phyloP scores from a whole-genome alignment of 1,140 invertebrate species.

The Acromyrmex heyeri region DNA sequence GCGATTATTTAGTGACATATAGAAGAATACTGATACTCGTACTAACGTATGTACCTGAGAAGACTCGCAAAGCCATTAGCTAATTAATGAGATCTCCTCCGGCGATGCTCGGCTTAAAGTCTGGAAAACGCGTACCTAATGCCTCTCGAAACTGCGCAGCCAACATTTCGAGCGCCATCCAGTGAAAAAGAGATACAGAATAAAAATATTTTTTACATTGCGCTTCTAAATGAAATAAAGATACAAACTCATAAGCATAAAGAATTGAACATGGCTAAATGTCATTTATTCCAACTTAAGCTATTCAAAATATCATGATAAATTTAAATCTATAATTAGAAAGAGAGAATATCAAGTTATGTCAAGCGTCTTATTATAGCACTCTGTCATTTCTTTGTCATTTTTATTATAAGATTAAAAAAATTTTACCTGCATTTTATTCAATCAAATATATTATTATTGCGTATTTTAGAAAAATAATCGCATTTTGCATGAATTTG shows the following conservation, averaged over 20 bases:
- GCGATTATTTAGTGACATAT: neutral
- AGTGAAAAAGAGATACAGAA: conserved; percentile 19
- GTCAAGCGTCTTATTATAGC: neutral
- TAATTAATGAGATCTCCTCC: conserved; percentile 70
- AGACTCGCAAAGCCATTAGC: conserved; percentile 59
- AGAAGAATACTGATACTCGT: conserved; percentile 26
- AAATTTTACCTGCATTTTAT: too few relatives aligned
- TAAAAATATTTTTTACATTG: conserved; percentile 39
- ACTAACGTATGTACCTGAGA: conserved; percentile 6
- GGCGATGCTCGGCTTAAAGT: conserved; percentile 56
- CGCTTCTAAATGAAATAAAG: conserved; percentile 30
- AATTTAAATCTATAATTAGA: neutral
- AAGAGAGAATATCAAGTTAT: too few relatives aligned
- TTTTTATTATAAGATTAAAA: too few relatives aligned
- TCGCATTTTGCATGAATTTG: too few relatives aligned
- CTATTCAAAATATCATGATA: neutral
- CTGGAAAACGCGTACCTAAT: conserved; percentile 56
- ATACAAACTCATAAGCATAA: neutral
- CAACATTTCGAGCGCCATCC: conserved; percentile 1
- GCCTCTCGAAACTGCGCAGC: conserved; percentile 23
- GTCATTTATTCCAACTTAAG: neutral
- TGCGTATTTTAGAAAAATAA: too few relatives aligned
- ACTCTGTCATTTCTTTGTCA: neutral
- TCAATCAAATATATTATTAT: too few relatives aligned
- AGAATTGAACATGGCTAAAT: neutral